Conservation (phyloP, 2,797 vertebrate species). For the Muscicapa comitata region DNA sequence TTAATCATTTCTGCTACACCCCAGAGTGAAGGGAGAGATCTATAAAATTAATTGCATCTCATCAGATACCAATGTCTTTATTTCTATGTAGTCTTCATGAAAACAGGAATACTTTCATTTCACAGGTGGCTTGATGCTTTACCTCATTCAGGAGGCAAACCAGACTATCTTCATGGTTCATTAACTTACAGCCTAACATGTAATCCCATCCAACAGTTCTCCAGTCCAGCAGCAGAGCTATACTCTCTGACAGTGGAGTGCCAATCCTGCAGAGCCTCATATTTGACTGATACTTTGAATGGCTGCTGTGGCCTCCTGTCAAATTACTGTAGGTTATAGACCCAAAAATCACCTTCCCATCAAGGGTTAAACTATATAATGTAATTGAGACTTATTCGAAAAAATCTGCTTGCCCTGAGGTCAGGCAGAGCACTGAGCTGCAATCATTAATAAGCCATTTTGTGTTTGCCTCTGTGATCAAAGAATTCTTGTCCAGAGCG, state of each 20-base stretch:
- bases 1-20: neutral
- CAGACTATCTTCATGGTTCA: neutral
- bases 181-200: neutral
- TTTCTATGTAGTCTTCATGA: neutral
- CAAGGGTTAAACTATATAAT: conserved; percentile 40
- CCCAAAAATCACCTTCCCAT: neutral
- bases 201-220: neutral
- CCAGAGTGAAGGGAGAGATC: neutral
- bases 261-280: neutral
- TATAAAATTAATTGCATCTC: neutral
- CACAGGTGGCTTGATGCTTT: neutral
- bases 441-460: conserved; percentile 64
- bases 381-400: conserved; percentile 3
- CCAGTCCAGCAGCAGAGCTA: neutral
- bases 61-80: neutral
- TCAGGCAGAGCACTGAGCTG: conserved; percentile 39
- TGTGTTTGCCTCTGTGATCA: conserved; percentile 64
- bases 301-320: neutral
- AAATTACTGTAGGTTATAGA: neutral
- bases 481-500: conserved; percentile 13
- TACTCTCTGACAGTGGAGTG: rapidly evolving
- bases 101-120: neutral
- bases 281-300: neutral
- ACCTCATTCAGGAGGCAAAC: neutral
- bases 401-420: conserved; percentile 29